Conservation (phyloP, 2,797 vertebrate species). For the Heliangelus exortis region DNA sequence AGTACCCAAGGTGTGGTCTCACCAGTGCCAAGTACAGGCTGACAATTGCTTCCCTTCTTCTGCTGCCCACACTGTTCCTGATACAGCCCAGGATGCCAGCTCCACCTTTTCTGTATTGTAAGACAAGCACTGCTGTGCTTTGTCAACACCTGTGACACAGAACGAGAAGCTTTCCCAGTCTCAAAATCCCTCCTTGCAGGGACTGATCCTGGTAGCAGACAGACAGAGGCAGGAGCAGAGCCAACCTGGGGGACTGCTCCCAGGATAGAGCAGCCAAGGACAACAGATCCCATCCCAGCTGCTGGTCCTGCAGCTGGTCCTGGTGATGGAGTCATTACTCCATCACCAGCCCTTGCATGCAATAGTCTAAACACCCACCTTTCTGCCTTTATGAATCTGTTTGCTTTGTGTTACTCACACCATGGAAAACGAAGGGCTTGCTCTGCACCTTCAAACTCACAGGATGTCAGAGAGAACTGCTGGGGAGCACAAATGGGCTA, state of each 20-base stretch:
- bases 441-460: not conserved
- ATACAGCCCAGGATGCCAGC: too few species aligned
- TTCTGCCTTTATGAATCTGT: not conserved
- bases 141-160: not conserved
- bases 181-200: not conserved
- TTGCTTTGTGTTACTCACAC: not conserved
- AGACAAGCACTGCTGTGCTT: not conserved
- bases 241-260: rapidly evolving
- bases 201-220: not conserved
- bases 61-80: too few species aligned
- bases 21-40: too few species aligned
- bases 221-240: not conserved
- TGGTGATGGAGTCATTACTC: too few species aligned
- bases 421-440: not conserved
- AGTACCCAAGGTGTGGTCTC: too few species aligned
- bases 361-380: not conserved
- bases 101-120: not conserved
- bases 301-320: too few species aligned
- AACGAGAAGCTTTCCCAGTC: not conserved
- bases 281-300: too few species aligned
- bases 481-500: not conserved
- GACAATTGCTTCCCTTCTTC: too few species aligned
- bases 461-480: not conserved
- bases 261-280: not conserved
- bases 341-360: not conserved